A percentile compares a stretch with the other conserved stretches of the same genome.
Evolutionary conservation across 2,888 invertebrate genomes (phyloP).

Genomic region (Zhuqinia jingwanae): DNA sequence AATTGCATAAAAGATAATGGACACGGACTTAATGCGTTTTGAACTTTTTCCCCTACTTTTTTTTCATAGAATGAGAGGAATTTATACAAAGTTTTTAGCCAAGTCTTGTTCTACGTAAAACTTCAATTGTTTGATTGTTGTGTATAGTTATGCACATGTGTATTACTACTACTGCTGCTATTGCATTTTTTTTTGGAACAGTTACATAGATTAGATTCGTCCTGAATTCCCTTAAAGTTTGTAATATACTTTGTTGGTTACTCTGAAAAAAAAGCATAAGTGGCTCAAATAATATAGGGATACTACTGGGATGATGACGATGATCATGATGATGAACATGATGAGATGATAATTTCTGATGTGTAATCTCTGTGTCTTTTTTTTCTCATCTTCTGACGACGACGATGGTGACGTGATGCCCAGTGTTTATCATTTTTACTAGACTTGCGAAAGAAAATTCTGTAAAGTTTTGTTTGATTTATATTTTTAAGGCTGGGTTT

Average conservation of each 20-base stretch:
- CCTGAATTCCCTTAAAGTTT: conserved; percentile 56
- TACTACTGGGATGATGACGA: no score
- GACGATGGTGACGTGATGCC: conserved; percentile 26
- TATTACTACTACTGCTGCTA: not conserved
- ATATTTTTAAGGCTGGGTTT: conserved; percentile 47
- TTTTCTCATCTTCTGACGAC: conserved; percentile 4
- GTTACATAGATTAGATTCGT: conserved; percentile 68
- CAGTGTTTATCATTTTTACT: not conserved
- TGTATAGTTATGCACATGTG: no score
- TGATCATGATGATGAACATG: conserved; percentile 11
- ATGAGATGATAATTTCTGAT: conserved; percentile 41
- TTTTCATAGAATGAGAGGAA: conserved; percentile 20
- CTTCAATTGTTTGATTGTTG: no score
- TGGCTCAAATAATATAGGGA: no score
- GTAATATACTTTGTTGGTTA: conserved; percentile 6
- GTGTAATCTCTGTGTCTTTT: not conserved
- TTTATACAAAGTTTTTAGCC: no score
- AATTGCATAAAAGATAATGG: conserved; percentile 70
- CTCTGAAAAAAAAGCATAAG: no score
- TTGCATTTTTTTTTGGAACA: conserved; percentile 62
- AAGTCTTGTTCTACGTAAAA: no score
- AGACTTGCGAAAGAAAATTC: not conserved
- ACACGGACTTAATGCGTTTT: conserved; percentile 53
- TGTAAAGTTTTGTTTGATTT: conserved; percentile 51
- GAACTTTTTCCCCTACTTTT: conserved; percentile 60